Evolutionary conservation across 1,140 invertebrate genomes (phyloP).

Genomic region (Protaetia brevitarsis): DNA sequence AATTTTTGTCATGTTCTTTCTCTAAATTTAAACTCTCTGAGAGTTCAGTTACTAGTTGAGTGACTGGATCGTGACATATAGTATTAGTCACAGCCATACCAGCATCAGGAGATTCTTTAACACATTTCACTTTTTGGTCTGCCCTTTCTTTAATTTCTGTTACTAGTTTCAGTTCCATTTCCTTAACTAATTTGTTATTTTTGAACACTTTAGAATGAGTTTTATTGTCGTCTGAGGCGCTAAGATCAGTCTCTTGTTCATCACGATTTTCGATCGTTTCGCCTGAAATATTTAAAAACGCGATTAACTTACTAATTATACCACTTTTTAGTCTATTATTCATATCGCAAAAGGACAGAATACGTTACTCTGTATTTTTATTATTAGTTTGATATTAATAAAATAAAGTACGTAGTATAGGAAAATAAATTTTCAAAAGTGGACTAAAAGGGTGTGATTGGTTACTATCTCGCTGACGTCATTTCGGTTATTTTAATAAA

Average conservation of each 20-base stretch:
- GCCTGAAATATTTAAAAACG: neutral
- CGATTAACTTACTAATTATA: too few species aligned
- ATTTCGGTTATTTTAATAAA: too few species aligned
- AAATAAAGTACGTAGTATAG: too few species aligned
- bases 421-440: too few species aligned
- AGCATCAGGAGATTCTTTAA: conserved; percentile 51
- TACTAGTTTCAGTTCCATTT: conserved; percentile 76
- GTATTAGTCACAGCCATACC: conserved; percentile 46
- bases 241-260: neutral
- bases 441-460: too few species aligned
- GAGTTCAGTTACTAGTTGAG: conserved; percentile 73
- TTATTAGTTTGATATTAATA: too few species aligned
- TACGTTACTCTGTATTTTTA: too few species aligned
- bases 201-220: conserved; percentile 46
- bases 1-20: conserved; percentile 17
- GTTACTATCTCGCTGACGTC: too few species aligned
- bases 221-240: conserved; percentile 39
- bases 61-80: conserved; percentile 62
- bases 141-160: conserved; percentile 78
- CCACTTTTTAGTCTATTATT: too few species aligned
- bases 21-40: conserved; percentile 61
- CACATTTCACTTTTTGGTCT: conserved; percentile 59
- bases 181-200: conserved; percentile 59
- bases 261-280: neutral
- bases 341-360: too few species aligned